Evolutionary conservation across 2,113 vertebrate species (phyloP).

Genomic region (Vimba vimba): DNA sequence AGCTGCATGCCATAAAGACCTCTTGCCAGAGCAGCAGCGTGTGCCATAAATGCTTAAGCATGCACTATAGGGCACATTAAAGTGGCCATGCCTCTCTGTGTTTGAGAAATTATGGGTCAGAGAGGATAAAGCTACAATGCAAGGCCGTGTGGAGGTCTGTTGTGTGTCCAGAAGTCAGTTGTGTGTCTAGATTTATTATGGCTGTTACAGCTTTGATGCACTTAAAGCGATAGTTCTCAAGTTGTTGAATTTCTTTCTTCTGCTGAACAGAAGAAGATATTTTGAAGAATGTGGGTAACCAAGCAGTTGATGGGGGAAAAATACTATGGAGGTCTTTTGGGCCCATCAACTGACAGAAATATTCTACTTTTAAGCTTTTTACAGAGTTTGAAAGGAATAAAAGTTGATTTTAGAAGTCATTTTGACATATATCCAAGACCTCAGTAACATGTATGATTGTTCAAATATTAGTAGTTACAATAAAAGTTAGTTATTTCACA

Average conservation of each 20-base stretch:
- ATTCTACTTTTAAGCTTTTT: neutral
- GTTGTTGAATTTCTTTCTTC: no score
- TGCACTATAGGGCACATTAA: conserved; percentile 74
- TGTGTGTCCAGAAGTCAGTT: conserved; percentile 26
- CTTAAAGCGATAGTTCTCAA: neutral
- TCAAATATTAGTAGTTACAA: neutral
- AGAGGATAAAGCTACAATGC: conserved; percentile 26
- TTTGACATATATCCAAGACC: neutral
- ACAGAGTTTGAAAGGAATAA: neutral
- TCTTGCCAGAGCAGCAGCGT: conserved; percentile 75
- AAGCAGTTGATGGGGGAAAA: no score
- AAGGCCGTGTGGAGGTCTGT: conserved; percentile 20
- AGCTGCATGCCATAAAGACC: conserved; percentile 72
- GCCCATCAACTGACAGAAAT: no score
- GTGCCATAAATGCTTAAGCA: conserved; percentile 77
- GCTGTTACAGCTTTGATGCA: conserved; percentile 14
- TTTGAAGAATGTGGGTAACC: no score
- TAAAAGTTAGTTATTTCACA: neutral
- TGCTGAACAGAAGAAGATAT: no score
- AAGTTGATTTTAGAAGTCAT: neutral
- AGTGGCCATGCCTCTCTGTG: conserved; percentile 65
- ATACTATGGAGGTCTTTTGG: no score
- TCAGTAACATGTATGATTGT: neutral
- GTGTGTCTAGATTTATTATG: neutral
- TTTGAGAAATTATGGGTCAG: conserved; percentile 14